A percentile compares a stretch with the other conserved stretches of the same genome.
These are phyloP conservation scores for Gambusia yucatana DNA, from an alignment of 2,797 vertebrate genomes.

Conservation along the genomic window DNA sequence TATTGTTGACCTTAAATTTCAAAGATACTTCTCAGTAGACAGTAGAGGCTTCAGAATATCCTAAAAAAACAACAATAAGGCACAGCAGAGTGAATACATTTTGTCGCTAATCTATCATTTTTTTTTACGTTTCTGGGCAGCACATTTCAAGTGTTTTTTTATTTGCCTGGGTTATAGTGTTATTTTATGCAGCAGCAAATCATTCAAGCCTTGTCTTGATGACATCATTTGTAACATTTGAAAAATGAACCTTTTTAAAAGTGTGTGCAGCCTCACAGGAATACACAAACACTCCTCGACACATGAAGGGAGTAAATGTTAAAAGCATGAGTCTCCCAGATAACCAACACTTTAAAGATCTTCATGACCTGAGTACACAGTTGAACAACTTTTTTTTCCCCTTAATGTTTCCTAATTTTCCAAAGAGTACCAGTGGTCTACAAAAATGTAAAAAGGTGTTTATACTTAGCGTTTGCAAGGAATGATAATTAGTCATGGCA, in stretches of 20 bases:
- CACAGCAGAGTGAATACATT: not conserved
- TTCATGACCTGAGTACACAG: constrained; percentile 67
- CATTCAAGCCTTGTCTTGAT: constrained; percentile 18
- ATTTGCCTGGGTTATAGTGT: constrained; percentile 13
- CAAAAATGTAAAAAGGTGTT: not conserved
- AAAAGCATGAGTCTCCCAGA: constrained; percentile 52
- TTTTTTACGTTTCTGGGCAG: not conserved
- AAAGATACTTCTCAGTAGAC: not conserved
- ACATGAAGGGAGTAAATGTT: constrained; percentile 54
- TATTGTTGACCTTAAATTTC: not conserved
- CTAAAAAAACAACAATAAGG: not conserved
- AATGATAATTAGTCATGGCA: not conserved
- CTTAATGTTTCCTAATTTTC: constrained; percentile 53
- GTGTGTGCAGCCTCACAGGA: constrained; percentile 5
- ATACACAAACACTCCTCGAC: constrained; percentile 23
- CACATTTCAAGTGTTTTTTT: constrained; percentile 12
- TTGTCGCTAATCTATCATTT: not conserved
- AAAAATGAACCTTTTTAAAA: constrained; percentile 31
- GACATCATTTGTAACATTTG: constrained; percentile 25
- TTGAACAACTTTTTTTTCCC: constrained; percentile 58
- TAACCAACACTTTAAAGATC: constrained; percentile 61
- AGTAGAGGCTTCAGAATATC: not conserved
- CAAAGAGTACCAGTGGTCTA: not conserved
- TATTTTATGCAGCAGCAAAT: constrained; percentile 15
- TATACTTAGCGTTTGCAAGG: not conserved